Base-by-base conservation (phyloP, 2,113 vertebrate species). In the Condylura cristata region DNA sequence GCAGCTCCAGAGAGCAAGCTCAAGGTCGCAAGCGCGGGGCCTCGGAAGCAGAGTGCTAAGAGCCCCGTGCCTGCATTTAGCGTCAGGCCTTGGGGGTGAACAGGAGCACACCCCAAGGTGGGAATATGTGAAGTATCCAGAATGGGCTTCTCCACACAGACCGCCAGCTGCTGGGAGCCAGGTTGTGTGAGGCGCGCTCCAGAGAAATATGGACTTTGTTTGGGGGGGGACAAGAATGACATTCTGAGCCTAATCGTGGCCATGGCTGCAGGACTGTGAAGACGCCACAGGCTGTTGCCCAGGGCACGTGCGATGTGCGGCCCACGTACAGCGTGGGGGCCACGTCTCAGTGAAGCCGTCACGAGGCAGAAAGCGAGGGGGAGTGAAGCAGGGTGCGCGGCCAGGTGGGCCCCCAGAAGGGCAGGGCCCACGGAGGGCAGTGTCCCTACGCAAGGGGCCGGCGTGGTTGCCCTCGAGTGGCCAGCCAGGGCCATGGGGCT, bases 211-310 rank as follows among this genome's bases (percentile, higher is more conserved):
- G 22, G 58, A 8, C 7, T 72, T 41, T 71, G 44, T 58, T 34
- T 22, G n/a, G 32, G 37, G 41, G 53, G 11, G 46, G 70, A 5
- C 2, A 32, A 14, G 10, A 41, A 14, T 2, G n/a, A 58, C 7
- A 4, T 86, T 56, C 32, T 44, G 2, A 46, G 16, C 17, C 8
- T 3, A 17, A 7, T 6, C 3, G 0, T 5, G 63, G 14, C 5
- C 41, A 16, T 0, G 8, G 9, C 10, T 6, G 2, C 11, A 7
- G 28, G 1, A 5, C 28, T 75, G 44, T 7, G 76, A 39, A 4
- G 4, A 12, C 5, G 1, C 30, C 14, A 3, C 22, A 41, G 39
- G 1, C 34, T 7, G 0, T 0, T 2, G 37, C 6, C 13, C 3
- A 14, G 28, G 22, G 2, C 26, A 2, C 26, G 44, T 18, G 30